phyloP scores from a whole-genome alignment of 2,797 vertebrate genomes.

The Coregonus ussuriensis region DNA sequence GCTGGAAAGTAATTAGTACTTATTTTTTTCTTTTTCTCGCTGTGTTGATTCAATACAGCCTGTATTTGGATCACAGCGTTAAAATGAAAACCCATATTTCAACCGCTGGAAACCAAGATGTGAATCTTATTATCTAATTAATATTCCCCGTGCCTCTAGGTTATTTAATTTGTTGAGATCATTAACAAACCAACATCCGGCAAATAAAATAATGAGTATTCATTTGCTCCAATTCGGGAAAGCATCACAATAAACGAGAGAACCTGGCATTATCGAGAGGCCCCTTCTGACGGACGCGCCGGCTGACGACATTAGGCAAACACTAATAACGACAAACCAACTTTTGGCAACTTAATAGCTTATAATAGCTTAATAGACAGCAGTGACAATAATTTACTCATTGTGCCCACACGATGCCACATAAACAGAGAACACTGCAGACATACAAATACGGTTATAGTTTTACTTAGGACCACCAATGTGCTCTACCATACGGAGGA shows the following conservation, averaged over 20 bases:
- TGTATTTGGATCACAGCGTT: slow-evolving; percentile 60
- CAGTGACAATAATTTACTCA: slow-evolving; percentile 72
- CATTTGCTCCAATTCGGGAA: slow-evolving; percentile 76
- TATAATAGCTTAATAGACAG: slow-evolving; percentile 65
- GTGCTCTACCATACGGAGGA: slow-evolving; percentile 15
- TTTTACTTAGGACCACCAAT: not conserved
- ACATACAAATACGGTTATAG: slow-evolving; percentile 58
- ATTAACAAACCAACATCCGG: slow-evolving; percentile 76
- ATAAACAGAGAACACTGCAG: slow-evolving; percentile 67
- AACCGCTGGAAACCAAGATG: slow-evolving; percentile 70
- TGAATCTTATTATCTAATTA: slow-evolving; percentile 81
- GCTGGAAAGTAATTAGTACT: slow-evolving; percentile 61
- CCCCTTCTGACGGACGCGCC: slow-evolving; percentile 60
- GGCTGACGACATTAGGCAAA: slow-evolving; percentile 72
- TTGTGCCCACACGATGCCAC: slow-evolving; percentile 67
- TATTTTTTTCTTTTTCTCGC: slow-evolving; percentile 46
- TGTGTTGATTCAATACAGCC: slow-evolving; percentile 47
- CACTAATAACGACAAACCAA: slow-evolving; percentile 58
- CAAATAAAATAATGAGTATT: slow-evolving; percentile 81
- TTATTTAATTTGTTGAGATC: slow-evolving; percentile 82
- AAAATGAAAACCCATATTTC: slow-evolving; percentile 73
- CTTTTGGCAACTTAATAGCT: slow-evolving; percentile 69
- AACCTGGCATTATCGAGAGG: slow-evolving; percentile 60
- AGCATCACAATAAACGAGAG: slow-evolving; percentile 71
- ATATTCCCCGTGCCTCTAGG: slow-evolving; percentile 74